These are phyloP conservation scores for Axea sp. DNA, from an alignment of 2,888 invertebrate species.

Conservation along the genomic window DNA sequence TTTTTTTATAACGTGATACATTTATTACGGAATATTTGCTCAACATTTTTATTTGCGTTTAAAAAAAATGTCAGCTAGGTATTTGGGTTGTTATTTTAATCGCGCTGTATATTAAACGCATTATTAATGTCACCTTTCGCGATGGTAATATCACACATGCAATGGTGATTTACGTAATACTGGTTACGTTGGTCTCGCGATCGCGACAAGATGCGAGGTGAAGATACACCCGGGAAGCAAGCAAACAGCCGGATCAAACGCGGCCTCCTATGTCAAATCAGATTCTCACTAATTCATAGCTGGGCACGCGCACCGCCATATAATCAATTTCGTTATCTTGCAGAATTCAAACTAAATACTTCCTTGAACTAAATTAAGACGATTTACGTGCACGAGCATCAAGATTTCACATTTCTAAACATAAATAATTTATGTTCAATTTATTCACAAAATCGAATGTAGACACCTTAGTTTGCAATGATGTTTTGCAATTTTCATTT, in stretches of 20 bases:
- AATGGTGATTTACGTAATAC: conserved; percentile 28
- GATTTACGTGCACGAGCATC: conserved; percentile 45
- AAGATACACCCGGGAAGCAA: conserved; percentile 51
- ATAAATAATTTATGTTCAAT: conserved; percentile 39
- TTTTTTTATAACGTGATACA: no score
- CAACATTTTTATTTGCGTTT: no score
- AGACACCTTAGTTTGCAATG: conserved; percentile 22
- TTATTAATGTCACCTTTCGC: conserved; percentile 35
- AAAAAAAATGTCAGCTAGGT: neutral
- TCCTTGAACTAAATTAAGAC: conserved; percentile 54
- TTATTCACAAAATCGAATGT: conserved; percentile 5
- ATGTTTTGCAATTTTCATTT: conserved; percentile 10
- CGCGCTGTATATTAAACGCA: conserved; percentile 28
- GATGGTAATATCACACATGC: no score
- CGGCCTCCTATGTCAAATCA: conserved; percentile 16
- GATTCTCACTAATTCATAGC: conserved; percentile 28
- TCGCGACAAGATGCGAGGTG: conserved; percentile 43
- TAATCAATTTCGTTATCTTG: conserved; percentile 46
- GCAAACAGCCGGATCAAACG: conserved; percentile 16
- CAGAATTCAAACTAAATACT: conserved; percentile 43
- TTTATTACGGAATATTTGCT: no score
- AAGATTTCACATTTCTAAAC: conserved; percentile 29
- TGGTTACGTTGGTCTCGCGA: conserved; percentile 24
- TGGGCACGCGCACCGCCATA: conserved; percentile 11
- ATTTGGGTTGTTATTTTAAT: conserved; percentile 17